These are phyloP conservation scores for Ferrisia virgata DNA, from an alignment of 2,888 invertebrate species.

Conservation along the genomic window DNA sequence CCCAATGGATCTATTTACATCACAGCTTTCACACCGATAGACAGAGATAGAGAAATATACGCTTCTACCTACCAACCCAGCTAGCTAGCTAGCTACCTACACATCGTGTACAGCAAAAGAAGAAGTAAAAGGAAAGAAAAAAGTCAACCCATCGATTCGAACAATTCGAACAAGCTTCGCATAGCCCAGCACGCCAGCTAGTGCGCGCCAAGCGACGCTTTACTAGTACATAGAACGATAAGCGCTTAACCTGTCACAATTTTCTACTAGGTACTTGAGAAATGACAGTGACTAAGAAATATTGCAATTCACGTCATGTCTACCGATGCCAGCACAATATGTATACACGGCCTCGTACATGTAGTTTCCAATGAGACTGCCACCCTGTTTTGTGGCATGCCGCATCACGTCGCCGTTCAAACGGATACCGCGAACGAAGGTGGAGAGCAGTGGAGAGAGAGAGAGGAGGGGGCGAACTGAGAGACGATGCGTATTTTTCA, in stretches of 20 bases:
- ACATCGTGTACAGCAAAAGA: neutral
- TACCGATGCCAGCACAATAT: constrained; percentile 2
- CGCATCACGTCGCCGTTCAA: neutral
- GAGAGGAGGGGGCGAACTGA: neutral
- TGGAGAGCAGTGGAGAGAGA: neutral
- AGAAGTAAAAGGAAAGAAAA: neutral
- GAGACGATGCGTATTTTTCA: neutral
- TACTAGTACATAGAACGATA: no score
- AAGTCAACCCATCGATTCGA: constrained; percentile 17
- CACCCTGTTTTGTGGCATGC: no score
- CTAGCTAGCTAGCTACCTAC: no score
- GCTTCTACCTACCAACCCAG: no score
- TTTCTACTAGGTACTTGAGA: constrained; percentile 7
- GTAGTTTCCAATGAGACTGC: neutral
- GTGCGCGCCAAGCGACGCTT: neutral
- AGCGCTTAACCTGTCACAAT: constrained; percentile 26
- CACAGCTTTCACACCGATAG: neutral
- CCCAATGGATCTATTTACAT: neutral
- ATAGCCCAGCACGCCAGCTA: neutral
- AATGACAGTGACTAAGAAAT: constrained; percentile 26
- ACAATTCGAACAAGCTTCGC: neutral
- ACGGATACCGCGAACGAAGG: neutral
- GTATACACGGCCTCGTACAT: no score
- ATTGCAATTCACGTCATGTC: constrained; percentile 17
- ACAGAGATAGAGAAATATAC: neutral